phyloP scores from a whole-genome alignment of 2,797 vertebrate genomes.

The Takifugu rubripes region DNA sequence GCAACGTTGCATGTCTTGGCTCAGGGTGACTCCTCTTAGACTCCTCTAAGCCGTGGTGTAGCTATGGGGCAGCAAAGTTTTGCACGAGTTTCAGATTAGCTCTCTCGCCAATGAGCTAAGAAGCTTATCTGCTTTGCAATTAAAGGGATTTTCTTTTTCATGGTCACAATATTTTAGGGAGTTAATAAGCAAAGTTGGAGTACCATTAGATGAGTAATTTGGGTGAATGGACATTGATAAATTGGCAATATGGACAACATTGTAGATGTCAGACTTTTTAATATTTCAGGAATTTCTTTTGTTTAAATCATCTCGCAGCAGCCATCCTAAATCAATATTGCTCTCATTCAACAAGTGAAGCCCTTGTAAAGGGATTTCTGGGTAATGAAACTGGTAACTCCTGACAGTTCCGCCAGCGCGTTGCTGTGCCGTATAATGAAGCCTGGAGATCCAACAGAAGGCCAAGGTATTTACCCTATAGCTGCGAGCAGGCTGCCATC shows the following conservation, averaged over 20 bases:
- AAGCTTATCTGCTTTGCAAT: constrained; percentile 54
- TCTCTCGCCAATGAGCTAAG: constrained; percentile 37
- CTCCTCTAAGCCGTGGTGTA: constrained; percentile 32
- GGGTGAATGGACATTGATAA: constrained; percentile 32
- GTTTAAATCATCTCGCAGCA: constrained; percentile 46
- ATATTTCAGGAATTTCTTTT: constrained; percentile 32
- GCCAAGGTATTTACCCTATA: constrained; percentile 67
- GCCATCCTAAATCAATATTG: constrained; percentile 66
- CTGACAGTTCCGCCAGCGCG: constrained; percentile 63
- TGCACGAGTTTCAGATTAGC: constrained; percentile 27
- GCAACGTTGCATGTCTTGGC: neutral
- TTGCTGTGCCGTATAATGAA: constrained; percentile 65
- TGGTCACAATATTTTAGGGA: constrained; percentile 26
- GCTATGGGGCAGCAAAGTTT: constrained; percentile 41
- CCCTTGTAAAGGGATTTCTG: constrained; percentile 69
- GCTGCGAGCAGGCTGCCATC: constrained; percentile 59
- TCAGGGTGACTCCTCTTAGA: constrained; percentile 19
- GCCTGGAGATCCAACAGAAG: constrained; percentile 66
- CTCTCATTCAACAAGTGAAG: constrained; percentile 70
- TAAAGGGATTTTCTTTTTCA: constrained; percentile 50
- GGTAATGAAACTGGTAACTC: constrained; percentile 65
- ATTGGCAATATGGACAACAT: constrained; percentile 17
- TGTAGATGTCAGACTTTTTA: constrained; percentile 28
- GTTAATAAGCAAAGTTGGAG: constrained; percentile 32
- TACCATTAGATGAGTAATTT: constrained; percentile 19